A percentile compares a stretch with the other conserved stretches of the same genome.
Conservation (phyloP, 1,140 invertebrate species). For the Drosophila trapezifrons region DNA sequence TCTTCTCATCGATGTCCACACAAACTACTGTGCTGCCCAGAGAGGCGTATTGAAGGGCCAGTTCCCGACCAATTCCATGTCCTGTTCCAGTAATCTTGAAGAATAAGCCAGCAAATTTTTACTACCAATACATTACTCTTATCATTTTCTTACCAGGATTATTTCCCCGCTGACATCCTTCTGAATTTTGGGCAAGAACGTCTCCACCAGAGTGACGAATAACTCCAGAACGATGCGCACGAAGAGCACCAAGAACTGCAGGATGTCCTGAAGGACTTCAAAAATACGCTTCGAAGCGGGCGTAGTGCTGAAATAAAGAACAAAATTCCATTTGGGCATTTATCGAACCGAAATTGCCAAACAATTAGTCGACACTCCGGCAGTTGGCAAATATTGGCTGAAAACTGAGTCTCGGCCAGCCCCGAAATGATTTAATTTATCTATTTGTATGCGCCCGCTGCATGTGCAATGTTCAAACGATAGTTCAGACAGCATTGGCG, state of each 20-base stretch:
- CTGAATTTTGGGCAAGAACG: constrained; percentile 65
- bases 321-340: constrained; percentile 6
- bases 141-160: constrained; percentile 86
- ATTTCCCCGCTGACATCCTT: constrained; percentile 88
- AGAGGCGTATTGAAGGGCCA: constrained; percentile 91
- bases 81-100: constrained; percentile 94
- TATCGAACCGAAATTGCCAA: background rate
- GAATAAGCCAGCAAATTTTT: background rate
- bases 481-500: constrained; percentile 18
- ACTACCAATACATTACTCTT: background rate
- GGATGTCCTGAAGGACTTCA: constrained; percentile 66
- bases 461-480: constrained; percentile 59
- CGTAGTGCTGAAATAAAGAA: constrained; percentile 59
- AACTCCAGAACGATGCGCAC: constrained; percentile 62
- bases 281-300: constrained; percentile 73
- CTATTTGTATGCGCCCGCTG: constrained; percentile 60
- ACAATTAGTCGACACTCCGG: constrained; percentile 22
- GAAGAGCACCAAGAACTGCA: constrained; percentile 67
- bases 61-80: constrained; percentile 94
- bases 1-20: constrained; percentile 93
- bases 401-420: constrained; percentile 25
- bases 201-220: constrained; percentile 33
- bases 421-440: constrained; percentile 54
- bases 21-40: constrained; percentile 92
- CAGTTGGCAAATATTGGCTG: constrained; percentile 42